These are phyloP conservation scores for Cistogaster globosa DNA, from an alignment of 2,888 invertebrate species.

Conservation along the genomic window DNA sequence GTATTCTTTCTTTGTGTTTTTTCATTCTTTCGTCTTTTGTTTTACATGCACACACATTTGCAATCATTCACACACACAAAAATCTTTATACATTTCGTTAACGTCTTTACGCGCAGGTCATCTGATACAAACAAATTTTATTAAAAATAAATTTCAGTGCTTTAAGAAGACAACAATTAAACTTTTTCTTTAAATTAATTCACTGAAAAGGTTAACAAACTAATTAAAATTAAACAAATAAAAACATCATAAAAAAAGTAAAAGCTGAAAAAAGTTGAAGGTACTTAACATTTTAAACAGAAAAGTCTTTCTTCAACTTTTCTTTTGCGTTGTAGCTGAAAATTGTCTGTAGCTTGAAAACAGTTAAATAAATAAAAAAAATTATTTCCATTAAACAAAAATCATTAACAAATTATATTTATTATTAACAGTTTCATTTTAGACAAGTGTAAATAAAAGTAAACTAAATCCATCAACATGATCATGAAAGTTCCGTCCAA, in stretches of 20 bases:
- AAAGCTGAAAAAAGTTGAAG: constrained; percentile 22
- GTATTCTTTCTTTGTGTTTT: constrained; percentile 20
- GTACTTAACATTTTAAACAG: neutral
- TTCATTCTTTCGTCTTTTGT: neutral
- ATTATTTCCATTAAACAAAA: neutral
- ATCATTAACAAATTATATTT: neutral
- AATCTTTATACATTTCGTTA: constrained; percentile 8
- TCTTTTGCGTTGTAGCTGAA: constrained; percentile 46
- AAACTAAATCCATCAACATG: constrained; percentile 75
- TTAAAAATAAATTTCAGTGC: constrained; percentile 54
- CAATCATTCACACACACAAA: neutral
- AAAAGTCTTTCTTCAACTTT: neutral
- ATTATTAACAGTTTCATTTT: constrained; percentile 55
- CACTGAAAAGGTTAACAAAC: constrained; percentile 49
- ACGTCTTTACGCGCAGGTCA: constrained; percentile 61
- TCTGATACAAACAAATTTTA: constrained; percentile 46
- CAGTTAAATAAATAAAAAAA: constrained; percentile 34
- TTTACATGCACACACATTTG: neutral
- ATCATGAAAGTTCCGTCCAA: constrained; percentile 82
- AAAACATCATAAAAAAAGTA: constrained; percentile 28
- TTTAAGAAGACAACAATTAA: constrained; percentile 16
- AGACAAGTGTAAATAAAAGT: constrained; percentile 4
- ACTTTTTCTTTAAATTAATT: constrained; percentile 31
- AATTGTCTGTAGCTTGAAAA: constrained; percentile 35
- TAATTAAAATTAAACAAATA: constrained; percentile 19